Evolutionary conservation across 53 echinoderm and acorn worm species (phyloP).

Genomic region (Paracentrotus lividus): DNA sequence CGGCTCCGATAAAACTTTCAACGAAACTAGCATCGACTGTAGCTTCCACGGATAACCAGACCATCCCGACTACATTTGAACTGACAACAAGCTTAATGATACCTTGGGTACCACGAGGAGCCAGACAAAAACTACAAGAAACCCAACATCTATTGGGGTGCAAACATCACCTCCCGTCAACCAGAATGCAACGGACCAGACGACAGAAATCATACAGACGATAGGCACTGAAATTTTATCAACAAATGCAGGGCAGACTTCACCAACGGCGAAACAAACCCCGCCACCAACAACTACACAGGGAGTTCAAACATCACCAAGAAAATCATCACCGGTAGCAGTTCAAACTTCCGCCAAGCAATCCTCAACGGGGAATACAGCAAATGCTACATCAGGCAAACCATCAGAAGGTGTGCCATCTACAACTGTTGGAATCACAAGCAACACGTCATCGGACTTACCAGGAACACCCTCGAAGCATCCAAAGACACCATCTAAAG

Average conservation of each 20-base stretch:
- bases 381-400: too few species aligned
- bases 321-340: background rate
- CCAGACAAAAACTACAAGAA: background rate
- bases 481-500: constrained; percentile 25
- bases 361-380: background rate
- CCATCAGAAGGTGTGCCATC: background rate
- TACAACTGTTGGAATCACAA: background rate
- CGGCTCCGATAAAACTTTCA: background rate
- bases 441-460: background rate
- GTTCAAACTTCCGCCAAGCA: background rate
- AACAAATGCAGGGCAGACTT: constrained; percentile 8
- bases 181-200: background rate
- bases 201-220: background rate
- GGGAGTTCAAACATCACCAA: background rate
- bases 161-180: background rate
- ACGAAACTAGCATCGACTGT: background rate
- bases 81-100: background rate
- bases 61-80: background rate
- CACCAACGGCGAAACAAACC: background rate
- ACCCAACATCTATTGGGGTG: background rate
- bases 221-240: background rate
- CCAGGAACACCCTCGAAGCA: background rate
- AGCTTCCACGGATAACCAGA: background rate
- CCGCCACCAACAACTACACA: background rate
- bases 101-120: background rate